Conservation (phyloP, 2,797 vertebrate species). For the Melanotaenia trifasciata region DNA sequence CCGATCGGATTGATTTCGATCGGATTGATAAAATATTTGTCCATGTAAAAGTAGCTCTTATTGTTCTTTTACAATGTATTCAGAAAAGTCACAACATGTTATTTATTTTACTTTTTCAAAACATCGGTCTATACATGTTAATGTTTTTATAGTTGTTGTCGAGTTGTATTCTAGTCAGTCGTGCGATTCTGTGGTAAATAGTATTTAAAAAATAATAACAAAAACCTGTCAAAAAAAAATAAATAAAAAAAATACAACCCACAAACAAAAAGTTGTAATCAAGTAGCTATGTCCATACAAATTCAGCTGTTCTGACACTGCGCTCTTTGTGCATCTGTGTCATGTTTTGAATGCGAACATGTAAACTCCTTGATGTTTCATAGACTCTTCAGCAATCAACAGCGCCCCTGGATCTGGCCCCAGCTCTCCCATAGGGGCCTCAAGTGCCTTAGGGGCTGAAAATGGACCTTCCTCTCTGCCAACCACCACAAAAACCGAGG, state of each 20-base stretch:
- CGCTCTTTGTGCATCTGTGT: conserved; percentile 42
- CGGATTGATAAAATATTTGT: no score
- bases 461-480: conserved; percentile 90
- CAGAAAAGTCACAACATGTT: background rate
- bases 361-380: conserved; percentile 60
- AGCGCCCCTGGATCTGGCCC: conserved; percentile 95
- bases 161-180: conserved; percentile 11
- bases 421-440: conserved; percentile 95
- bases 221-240: no score
- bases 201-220: no score
- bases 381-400: conserved; percentile 94
- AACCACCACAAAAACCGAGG: conserved; percentile 91
- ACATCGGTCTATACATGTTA: background rate
- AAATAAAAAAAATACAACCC: no score
- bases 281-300: conserved; percentile 35
- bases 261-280: conserved; percentile 30
- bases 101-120: conserved; percentile 16
- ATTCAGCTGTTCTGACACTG: conserved; percentile 49
- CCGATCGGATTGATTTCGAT: no score
- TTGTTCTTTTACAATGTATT: background rate
- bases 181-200: background rate
- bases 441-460: conserved; percentile 89
- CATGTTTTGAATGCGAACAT: conserved; percentile 46
- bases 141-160: conserved; percentile 3
- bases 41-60: background rate